phyloP scores from a whole-genome alignment of 2,797 vertebrate genomes.

The Sebastes taczanowskii region DNA sequence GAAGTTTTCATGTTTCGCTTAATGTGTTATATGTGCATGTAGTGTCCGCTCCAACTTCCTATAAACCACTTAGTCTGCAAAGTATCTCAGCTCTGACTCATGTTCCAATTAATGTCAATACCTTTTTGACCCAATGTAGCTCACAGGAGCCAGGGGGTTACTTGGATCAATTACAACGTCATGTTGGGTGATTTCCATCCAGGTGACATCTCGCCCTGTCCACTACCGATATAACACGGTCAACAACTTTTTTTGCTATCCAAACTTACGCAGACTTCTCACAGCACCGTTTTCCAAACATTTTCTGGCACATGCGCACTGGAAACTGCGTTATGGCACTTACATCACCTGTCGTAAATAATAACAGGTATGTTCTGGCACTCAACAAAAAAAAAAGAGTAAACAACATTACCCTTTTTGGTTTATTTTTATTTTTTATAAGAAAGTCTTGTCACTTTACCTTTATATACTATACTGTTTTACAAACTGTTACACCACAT shows the following conservation, averaged over 20 bases:
- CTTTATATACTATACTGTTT: no score
- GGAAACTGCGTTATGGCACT: background rate
- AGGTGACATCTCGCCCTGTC: background rate
- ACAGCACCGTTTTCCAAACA: background rate
- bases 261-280: background rate
- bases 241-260: background rate
- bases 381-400: background rate
- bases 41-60: background rate
- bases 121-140: background rate
- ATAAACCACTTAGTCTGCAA: background rate
- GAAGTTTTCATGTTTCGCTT: no score
- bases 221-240: background rate
- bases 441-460: no score
- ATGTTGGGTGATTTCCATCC: background rate
- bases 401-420: background rate
- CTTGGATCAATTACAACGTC: background rate
- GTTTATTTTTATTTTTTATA: no score
- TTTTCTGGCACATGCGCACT: background rate
- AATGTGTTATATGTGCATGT: background rate
- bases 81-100: background rate
- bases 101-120: background rate
- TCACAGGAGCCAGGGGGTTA: background rate
- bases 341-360: background rate
- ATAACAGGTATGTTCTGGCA: background rate
- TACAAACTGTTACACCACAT: no score